Conservation (phyloP, 2,888 invertebrate species). For the Heterodera filipjevi region DNA sequence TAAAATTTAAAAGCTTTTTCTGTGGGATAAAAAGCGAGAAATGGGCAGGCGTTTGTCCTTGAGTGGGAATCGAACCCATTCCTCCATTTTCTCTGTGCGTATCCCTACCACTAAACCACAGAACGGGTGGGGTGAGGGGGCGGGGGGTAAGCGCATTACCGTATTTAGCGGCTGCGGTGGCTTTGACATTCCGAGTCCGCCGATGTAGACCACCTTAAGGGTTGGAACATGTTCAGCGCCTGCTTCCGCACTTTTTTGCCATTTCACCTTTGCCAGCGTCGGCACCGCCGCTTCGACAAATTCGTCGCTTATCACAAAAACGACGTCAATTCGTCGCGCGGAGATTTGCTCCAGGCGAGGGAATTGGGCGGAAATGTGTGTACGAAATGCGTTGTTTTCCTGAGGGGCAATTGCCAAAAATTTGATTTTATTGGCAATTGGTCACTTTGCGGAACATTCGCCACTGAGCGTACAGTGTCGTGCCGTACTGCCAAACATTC, state of each 20-base stretch:
- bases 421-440: slow-evolving; percentile 23
- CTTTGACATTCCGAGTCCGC: slow-evolving; percentile 21
- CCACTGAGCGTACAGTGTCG: neutral
- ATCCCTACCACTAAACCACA: too few species aligned
- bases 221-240: slow-evolving; percentile 37
- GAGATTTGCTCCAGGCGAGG: slow-evolving; percentile 53
- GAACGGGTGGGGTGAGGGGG: too few species aligned
- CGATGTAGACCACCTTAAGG: slow-evolving; percentile 29
- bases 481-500: slow-evolving; percentile 44
- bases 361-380: slow-evolving; percentile 46
- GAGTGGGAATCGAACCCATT: too few species aligned
- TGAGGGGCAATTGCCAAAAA: neutral
- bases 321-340: slow-evolving; percentile 41
- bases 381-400: slow-evolving; percentile 40
- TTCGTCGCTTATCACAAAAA: slow-evolving; percentile 46
- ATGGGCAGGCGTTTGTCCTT: too few species aligned
- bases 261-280: slow-evolving; percentile 42
- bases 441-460: slow-evolving; percentile 8
- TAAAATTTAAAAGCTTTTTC: neutral
- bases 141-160: too few species aligned
- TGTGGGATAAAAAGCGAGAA: too few species aligned
- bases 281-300: slow-evolving; percentile 50
- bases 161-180: neutral
- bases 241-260: slow-evolving; percentile 48
- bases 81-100: too few species aligned